Conservation (phyloP, 2,888 invertebrate genomes). For the Tuta absoluta region DNA sequence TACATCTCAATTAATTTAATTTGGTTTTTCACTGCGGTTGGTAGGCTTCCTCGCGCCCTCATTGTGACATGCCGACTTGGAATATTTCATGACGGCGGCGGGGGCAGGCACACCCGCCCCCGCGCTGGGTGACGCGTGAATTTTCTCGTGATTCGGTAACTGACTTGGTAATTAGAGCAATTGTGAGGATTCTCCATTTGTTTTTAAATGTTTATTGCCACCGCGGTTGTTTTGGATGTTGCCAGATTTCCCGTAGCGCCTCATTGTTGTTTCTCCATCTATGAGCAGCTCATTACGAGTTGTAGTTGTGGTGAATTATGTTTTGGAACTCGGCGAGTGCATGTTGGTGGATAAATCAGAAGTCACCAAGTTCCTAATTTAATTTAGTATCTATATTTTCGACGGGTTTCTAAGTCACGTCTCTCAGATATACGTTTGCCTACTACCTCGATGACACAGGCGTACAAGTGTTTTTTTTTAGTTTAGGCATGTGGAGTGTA, state of each 20-base stretch:
- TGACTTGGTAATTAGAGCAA: constrained; percentile 74
- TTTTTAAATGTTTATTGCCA: constrained; percentile 72
- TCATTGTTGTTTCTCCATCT: constrained; percentile 38
- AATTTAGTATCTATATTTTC: not conserved
- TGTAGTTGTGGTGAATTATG: constrained; percentile 15
- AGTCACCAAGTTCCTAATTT: not conserved
- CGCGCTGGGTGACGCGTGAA: constrained; percentile 66
- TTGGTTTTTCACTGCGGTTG: constrained; percentile 68
- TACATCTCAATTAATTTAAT: constrained; percentile 80
- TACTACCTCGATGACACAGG: not conserved
- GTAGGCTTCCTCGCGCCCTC: constrained; percentile 74
- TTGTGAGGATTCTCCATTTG: constrained; percentile 74
- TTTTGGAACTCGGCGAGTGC: not conserved
- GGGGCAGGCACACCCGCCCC: constrained; percentile 39
- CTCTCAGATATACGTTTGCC: not conserved
- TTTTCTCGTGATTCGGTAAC: constrained; percentile 78
- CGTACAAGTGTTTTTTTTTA: constrained; percentile 11
- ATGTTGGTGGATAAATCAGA: not conserved
- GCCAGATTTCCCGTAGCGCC: constrained; percentile 48
- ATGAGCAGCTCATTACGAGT: constrained; percentile 23
- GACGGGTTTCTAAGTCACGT: not conserved
- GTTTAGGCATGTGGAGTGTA: constrained; percentile 12
- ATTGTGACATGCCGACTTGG: constrained; percentile 55
- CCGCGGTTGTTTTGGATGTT: constrained; percentile 58
- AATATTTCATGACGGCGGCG: constrained; percentile 52